Evolutionary conservation across 2,797 vertebrate species (phyloP), one percentile per base, ranked within the genome.

Genomic region (Labeo calbasu): DNA sequence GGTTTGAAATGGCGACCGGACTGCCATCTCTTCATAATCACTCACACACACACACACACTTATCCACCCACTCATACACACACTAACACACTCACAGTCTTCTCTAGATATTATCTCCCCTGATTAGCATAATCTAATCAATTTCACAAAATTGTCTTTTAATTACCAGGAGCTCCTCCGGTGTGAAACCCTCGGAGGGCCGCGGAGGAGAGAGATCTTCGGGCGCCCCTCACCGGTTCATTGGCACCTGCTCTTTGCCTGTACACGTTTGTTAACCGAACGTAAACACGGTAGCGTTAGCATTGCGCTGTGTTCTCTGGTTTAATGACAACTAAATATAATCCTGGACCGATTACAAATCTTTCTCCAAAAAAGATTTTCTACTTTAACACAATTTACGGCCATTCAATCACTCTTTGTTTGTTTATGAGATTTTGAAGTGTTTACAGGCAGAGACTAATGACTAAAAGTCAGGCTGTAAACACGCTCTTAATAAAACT

Each of bases 1-100:
- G 92, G 92, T 93, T 93, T 94, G 94, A 95, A 95, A 95, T 95
- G 94, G 95, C 94, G 95, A 94, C 94, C 92, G 92, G 93, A 93
- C 91, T 92, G 93, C 93, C 92, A 93, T 92, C 94, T 92, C 91
- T 90, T 90, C 84, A 89, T 88, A 70, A 78, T 84, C 84, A 81
- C 81, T 66, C 40, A 72, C 68, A 72, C 50, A 80, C 78, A 80
- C 36, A 32, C 36, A 32, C 65, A 63, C 66, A 36, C 70, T 71
- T 36, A 77, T 40, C 73, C 48, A 57, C 81, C 69, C 76, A 79
- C 46, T 36, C 32, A 71, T 46, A 46, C 50, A 70, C 53, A 70
- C 80, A 77, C 53, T 19, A 32, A 77, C 84, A 69, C 63, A 82
- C 79, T 78, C 77, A 5, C 36, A 76, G 40, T 70, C 82, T 43